phyloP scores from a whole-genome alignment of 2,888 invertebrate genomes.

The Pachymerium ferrugineum region DNA sequence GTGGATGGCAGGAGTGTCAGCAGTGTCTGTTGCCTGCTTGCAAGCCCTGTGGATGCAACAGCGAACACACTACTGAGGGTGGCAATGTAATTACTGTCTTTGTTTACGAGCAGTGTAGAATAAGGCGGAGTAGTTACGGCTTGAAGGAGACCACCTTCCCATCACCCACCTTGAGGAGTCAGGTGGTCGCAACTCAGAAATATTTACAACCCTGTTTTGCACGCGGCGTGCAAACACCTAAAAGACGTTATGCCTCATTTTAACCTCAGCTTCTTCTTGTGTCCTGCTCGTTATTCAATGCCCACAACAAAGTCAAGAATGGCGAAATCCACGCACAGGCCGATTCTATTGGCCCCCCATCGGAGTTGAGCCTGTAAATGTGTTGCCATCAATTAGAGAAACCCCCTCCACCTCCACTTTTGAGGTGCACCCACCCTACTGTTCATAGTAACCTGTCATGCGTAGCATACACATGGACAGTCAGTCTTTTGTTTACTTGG shows the following conservation, averaged over 20 bases:
- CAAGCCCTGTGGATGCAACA: neutral
- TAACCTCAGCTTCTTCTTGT: neutral
- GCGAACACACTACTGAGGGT: constrained; percentile 19
- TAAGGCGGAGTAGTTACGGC: constrained; percentile 28
- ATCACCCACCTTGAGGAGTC: constrained; percentile 25
- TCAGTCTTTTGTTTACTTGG: constrained; percentile 3
- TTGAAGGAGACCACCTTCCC: neutral
- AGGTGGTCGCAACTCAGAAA: constrained; percentile 14
- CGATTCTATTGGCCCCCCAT: constrained; percentile 29
- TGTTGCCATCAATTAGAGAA: constrained; percentile 31
- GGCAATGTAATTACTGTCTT: constrained; percentile 30
- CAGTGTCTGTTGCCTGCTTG: neutral
- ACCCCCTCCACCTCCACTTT: constrained; percentile 21
- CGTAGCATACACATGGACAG: constrained; percentile 6
- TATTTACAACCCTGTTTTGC: constrained; percentile 30
- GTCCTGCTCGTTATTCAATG: constrained; percentile 24
- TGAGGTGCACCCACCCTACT: constrained; percentile 3
- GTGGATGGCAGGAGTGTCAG: neutral
- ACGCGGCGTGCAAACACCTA: constrained; percentile 1
- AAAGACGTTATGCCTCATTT: constrained; percentile 6
- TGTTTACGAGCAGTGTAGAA: constrained; percentile 29
- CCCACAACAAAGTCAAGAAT: constrained; percentile 19
- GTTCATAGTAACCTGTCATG: constrained; percentile 21
- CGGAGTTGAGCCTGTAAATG: constrained; percentile 28
- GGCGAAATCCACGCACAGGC: constrained; percentile 11